phyloP scores from a whole-genome alignment of 2,888 invertebrate species.

The Epirrhoe tristata region DNA sequence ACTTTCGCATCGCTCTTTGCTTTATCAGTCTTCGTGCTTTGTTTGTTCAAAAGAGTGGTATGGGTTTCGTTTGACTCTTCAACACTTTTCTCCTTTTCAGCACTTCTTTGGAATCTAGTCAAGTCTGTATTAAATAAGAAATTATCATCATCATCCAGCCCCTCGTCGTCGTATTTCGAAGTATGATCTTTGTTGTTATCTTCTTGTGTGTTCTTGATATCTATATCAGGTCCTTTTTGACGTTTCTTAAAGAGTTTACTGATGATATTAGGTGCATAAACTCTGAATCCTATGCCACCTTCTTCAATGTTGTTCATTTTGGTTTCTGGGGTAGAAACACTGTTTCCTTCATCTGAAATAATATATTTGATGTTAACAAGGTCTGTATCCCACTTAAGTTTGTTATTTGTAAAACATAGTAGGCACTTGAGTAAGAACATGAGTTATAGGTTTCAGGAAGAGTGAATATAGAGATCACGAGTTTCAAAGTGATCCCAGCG shows the following conservation, averaged over 20 bases:
- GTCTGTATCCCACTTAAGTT: not conserved
- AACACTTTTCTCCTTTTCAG: constrained; percentile 19
- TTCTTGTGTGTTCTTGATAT: constrained; percentile 24
- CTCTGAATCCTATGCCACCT: constrained; percentile 4
- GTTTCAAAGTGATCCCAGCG: too few species aligned
- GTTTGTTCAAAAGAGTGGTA: constrained; percentile 4
- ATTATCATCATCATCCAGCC: constrained; percentile 10
- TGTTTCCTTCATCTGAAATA: not conserved
- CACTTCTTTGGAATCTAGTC: constrained; percentile 27
- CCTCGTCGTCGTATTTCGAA: not conserved
- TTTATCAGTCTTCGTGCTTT: constrained; percentile 5
- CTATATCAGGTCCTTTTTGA: constrained; percentile 24
- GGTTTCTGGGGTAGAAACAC: not conserved
- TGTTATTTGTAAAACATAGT: too few species aligned
- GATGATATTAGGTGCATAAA: constrained; percentile 8
- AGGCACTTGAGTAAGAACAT: too few species aligned
- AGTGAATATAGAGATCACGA: too few species aligned
- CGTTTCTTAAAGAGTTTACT: constrained; percentile 20
- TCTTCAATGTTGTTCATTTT: not conserved
- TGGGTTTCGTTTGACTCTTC: constrained; percentile 15
- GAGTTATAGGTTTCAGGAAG: too few species aligned
- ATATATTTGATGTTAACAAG: not conserved
- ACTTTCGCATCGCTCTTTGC: constrained; percentile 40
- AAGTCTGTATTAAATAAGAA: constrained; percentile 15
- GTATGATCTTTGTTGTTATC: constrained; percentile 14